These are phyloP conservation scores for Drosophila mettleri DNA, from an alignment of 2,888 invertebrate species.

Conservation along the genomic window DNA sequence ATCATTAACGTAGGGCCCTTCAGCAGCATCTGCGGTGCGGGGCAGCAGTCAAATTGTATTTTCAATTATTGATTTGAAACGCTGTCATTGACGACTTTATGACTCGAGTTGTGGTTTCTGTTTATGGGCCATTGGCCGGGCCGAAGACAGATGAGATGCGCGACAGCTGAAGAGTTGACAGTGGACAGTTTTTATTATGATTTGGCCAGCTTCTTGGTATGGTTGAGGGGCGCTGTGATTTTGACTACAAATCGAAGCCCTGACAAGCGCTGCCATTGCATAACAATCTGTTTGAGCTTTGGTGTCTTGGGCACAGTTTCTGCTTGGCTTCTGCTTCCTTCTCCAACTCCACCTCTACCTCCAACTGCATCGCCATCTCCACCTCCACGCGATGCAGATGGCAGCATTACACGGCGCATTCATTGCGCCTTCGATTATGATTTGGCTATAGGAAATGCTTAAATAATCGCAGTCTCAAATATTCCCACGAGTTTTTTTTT, in stretches of 20 bases:
- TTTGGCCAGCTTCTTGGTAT: slow-evolving; percentile 60
- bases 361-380: slow-evolving; percentile 23
- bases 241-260: slow-evolving; percentile 40
- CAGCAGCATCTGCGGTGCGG: slow-evolving; percentile 14
- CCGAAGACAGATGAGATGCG: slow-evolving; percentile 33
- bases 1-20: slow-evolving; percentile 43
- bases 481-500: slow-evolving; percentile 67
- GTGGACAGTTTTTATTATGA: slow-evolving; percentile 76
- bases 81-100: slow-evolving; percentile 72
- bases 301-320: slow-evolving; percentile 46
- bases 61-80: slow-evolving; percentile 71
- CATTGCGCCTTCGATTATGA: slow-evolving; percentile 73
- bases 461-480: slow-evolving; percentile 73
- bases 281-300: slow-evolving; percentile 54
- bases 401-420: slow-evolving; percentile 66
- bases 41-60: slow-evolving; percentile 34
- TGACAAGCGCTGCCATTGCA: slow-evolving; percentile 62
- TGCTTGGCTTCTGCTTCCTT: slow-evolving; percentile 54
- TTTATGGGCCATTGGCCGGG: slow-evolving; percentile 54
- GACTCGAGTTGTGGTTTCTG: slow-evolving; percentile 62
- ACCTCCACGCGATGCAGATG: slow-evolving; percentile 51
- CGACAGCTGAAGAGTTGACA: slow-evolving; percentile 71
- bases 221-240: slow-evolving; percentile 49
- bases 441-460: slow-evolving; percentile 72
- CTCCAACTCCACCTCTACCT: slow-evolving; percentile 45